Evolutionary conservation across 2,113 vertebrate species (phyloP), one percentile per base, ranked within the genome.

Genomic region (Physeter macrocephalus): DNA sequence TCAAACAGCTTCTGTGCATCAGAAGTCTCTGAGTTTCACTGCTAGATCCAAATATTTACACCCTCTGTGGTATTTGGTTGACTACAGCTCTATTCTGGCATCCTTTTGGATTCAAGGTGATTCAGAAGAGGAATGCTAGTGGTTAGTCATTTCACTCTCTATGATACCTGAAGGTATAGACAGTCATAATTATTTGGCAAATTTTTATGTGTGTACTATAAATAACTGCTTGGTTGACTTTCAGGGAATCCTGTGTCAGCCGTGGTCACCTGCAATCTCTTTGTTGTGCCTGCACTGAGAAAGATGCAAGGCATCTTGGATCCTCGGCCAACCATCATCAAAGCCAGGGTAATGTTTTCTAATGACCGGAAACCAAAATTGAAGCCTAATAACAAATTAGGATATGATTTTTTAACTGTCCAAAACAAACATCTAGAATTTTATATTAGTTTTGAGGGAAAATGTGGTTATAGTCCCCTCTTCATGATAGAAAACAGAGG

Each of bases 251-350:
- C 99, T 85, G 99, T 99, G 98, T 99, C 99, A 94, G 99, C 99
- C 80, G 99, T 99, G 62, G 99, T 99, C 98, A 99, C 99, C 98
- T 99, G 99, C 99, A 99, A 99, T 98, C 99, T 99, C 98, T 99
- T 99, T 98, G 99, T 99, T 98, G 99, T 99, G 98, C 99, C 99
- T 89, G 99, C 99, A 96, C 99, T 99, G 99, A 99, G 99, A 99
- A 99, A 99, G 98, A 99, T 99, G 99, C 99, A 99, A 98, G 99
- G 99, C 97, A 99, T 99, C 98, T 98, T 99, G 99, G 99, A 99
- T 99, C 99, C 99, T 97, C 99, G 99, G 95, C 99, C 99, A 95
- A 99, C 99, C 97, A 99, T 99, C 98, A 99, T 99, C 99, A 99
- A 99, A 99, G 99, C 99, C 98, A 99, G 99, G 99, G 99, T 99